These are phyloP conservation scores for Saccopteryx bilineata DNA, from an alignment of 2,113 vertebrate species.

Conservation along the genomic window DNA sequence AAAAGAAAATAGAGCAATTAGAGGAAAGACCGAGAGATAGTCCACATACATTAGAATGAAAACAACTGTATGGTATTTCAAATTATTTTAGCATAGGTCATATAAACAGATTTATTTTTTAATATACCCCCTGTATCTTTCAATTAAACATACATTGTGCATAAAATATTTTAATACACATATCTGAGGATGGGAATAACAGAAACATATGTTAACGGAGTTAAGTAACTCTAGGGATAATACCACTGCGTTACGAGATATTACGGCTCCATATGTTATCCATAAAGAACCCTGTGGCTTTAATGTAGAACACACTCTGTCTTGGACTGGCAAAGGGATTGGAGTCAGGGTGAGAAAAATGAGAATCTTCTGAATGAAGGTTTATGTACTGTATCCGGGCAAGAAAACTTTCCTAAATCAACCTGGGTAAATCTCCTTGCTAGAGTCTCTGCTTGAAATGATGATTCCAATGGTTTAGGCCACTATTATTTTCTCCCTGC, in stretches of 20 bases:
- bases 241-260: conserved; percentile 49
- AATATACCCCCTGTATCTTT: conserved; percentile 69
- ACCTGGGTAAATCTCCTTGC: neutral
- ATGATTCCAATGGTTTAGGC: neutral
- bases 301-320: conserved; percentile 59
- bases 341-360: conserved; percentile 63
- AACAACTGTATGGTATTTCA: conserved; percentile 60
- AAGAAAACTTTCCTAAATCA: neutral
- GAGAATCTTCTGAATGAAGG: conserved; percentile 60
- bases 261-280: conserved; percentile 67
- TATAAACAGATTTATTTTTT: conserved; percentile 65
- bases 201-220: conserved; percentile 79
- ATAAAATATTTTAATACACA: conserved; percentile 53
- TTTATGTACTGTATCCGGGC: neutral
- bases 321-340: conserved; percentile 43
- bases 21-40: conserved; percentile 38
- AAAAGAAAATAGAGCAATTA: conserved; percentile 47
- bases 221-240: conserved; percentile 65
- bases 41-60: conserved; percentile 5
- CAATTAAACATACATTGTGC: conserved; percentile 23
- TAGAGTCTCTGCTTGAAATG: neutral
- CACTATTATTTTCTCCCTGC: neutral
- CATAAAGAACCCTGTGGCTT: conserved; percentile 74
- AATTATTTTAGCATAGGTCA: conserved; percentile 63
- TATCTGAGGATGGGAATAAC: conserved; percentile 16